phyloP scores from a whole-genome alignment of 2,888 invertebrate genomes.

The Aleiodes leptofemur region DNA sequence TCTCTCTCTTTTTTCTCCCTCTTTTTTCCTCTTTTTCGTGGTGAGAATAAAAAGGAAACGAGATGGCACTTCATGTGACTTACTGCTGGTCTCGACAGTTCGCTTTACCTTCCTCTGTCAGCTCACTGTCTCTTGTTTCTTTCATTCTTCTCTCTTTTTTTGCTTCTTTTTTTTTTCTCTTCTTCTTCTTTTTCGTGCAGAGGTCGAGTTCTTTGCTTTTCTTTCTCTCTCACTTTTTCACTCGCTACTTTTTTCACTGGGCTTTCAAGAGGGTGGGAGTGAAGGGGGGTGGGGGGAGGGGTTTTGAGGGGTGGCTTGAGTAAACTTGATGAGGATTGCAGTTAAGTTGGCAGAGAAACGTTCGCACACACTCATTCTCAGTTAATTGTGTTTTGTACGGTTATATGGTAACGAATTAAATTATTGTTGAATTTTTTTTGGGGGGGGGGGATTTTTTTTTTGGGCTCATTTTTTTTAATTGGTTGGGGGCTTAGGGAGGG shows the following conservation, averaged over 20 bases:
- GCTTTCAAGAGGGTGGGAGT: background rate
- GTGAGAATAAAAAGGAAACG: constrained; percentile 23
- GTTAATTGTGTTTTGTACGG: constrained; percentile 11
- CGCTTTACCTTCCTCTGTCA: constrained; percentile 37
- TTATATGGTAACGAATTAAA: constrained; percentile 8
- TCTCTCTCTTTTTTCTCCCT: too few species aligned
- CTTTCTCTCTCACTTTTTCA: background rate
- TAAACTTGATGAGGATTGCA: constrained; percentile 31
- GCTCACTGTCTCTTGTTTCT: constrained; percentile 23
- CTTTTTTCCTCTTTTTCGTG: constrained; percentile 24
- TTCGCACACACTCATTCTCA: constrained; percentile 24
- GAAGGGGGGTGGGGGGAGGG: too few species aligned
- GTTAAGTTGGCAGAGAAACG: background rate
- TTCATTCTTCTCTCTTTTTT: background rate
- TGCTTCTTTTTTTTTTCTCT: background rate
- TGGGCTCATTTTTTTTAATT: background rate
- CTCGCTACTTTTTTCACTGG: background rate
- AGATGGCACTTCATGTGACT: constrained; percentile 36
- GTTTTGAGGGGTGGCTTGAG: background rate
- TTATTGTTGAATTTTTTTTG: background rate
- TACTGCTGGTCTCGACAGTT: constrained; percentile 42
- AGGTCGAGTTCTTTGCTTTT: constrained; percentile 24
- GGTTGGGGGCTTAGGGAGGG: too few species aligned
- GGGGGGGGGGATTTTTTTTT: background rate
- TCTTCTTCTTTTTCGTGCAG: background rate